phyloP scores from a whole-genome alignment of 2,888 invertebrate genomes.

The Caenorhabditis macrosperma region DNA sequence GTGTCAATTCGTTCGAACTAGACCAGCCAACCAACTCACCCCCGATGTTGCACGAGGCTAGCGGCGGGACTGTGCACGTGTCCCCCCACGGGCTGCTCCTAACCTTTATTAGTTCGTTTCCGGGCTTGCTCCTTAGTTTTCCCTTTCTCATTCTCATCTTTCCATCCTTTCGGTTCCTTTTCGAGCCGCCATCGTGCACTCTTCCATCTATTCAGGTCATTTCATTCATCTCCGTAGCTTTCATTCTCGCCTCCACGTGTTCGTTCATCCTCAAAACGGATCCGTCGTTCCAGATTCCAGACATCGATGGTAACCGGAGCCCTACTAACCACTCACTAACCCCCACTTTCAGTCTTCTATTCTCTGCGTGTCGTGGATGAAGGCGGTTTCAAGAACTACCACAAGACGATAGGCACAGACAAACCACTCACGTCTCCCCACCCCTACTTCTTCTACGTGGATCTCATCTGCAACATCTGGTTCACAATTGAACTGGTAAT shows the following conservation, averaged over 20 bases:
- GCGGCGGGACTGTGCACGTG: slow-evolving; percentile 18
- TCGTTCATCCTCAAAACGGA: slow-evolving; percentile 96
- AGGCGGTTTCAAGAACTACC: slow-evolving; percentile 53
- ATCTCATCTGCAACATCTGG: slow-evolving; percentile 95
- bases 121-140: neutral
- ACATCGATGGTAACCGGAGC: slow-evolving; percentile 70
- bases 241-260: slow-evolving; percentile 94
- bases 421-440: slow-evolving; percentile 72
- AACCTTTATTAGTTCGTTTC: slow-evolving; percentile 5
- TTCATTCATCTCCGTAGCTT: slow-evolving; percentile 92
- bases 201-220: slow-evolving; percentile 86
- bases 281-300: slow-evolving; percentile 94
- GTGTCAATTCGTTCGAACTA: neutral
- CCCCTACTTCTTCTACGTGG: slow-evolving; percentile 90
- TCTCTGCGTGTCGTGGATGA: slow-evolving; percentile 61
- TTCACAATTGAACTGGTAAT: slow-evolving; percentile 91
- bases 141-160: slow-evolving; percentile 12
- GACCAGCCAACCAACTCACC: neutral
- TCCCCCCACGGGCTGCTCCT: slow-evolving; percentile 20
- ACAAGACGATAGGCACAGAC: slow-evolving; percentile 64
- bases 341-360: slow-evolving; percentile 58
- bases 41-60: slow-evolving; percentile 38
- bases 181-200: neutral
- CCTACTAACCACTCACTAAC: neutral
- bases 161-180: slow-evolving; percentile 4